Conservation (phyloP, 2,888 invertebrate genomes). For the Podabrus alpinus region DNA sequence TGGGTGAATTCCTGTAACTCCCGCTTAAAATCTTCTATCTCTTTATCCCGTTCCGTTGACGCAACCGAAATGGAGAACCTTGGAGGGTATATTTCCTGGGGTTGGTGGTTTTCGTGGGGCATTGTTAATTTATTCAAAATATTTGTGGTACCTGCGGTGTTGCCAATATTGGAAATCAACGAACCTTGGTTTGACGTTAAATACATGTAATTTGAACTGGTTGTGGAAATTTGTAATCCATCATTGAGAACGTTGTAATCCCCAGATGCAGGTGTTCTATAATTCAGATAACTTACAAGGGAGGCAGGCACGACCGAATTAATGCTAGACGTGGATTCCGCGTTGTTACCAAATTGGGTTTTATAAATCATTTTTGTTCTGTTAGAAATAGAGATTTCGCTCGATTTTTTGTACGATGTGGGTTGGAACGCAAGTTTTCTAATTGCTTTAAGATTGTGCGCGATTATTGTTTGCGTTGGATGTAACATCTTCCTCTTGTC, state of each 20-base stretch:
- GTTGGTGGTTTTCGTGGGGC: not conserved
- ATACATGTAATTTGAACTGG: not conserved
- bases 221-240: not conserved
- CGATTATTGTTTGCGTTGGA: conserved; percentile 21
- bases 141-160: not conserved
- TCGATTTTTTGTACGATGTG: not conserved
- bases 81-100: not conserved
- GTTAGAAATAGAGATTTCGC: not conserved
- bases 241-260: not conserved
- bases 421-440: conserved; percentile 18
- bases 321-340: not conserved
- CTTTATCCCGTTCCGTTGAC: not conserved
- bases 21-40: not conserved
- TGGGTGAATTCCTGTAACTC: conserved; percentile 7
- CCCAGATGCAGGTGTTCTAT: not conserved
- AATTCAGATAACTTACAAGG: not conserved
- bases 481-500: conserved; percentile 33
- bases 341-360: not conserved
- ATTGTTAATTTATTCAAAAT: not conserved
- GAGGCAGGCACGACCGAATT: not conserved
- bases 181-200: not conserved
- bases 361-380: not conserved
- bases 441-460: conserved; percentile 21
- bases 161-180: not conserved
- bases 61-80: not conserved